These are phyloP conservation scores for Ceuthmochares aereus DNA, from an alignment of 2,113 vertebrate genomes.

Conservation along the genomic window DNA sequence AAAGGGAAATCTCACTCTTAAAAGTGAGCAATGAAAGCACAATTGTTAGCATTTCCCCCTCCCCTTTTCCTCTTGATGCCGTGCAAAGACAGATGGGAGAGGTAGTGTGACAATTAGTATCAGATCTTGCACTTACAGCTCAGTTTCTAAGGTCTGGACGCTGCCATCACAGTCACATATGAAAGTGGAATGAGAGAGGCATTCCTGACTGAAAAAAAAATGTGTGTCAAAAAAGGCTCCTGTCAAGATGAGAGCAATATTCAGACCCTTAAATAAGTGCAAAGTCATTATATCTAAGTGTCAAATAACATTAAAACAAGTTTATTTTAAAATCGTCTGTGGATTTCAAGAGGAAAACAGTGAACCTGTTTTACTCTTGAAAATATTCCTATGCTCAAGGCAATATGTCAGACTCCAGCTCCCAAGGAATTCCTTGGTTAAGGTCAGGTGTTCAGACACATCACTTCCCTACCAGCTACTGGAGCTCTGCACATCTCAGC, in stretches of 20 bases:
- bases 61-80: not conserved
- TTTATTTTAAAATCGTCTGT: not conserved
- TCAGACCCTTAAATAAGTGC: not conserved
- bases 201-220: not conserved
- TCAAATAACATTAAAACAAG: not conserved
- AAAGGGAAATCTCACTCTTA: constrained; percentile 5
- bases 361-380: not conserved
- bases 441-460: not conserved
- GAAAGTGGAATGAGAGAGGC: not conserved
- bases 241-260: not conserved
- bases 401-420: not conserved
- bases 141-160: not conserved
- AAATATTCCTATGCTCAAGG: not conserved
- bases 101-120: not conserved
- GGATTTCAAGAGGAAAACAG: not conserved
- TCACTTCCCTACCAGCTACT: not conserved
- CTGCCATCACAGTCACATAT: not conserved
- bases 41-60: not conserved
- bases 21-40: not conserved
- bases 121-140: not conserved
- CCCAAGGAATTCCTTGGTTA: not conserved
- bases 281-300: not conserved
- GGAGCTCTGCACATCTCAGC: not conserved
- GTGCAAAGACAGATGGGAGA: not conserved
- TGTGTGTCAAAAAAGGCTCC: not conserved